phyloP scores from a whole-genome alignment of 2,888 invertebrate genomes.

The Lepidocyrtinus sp. region DNA sequence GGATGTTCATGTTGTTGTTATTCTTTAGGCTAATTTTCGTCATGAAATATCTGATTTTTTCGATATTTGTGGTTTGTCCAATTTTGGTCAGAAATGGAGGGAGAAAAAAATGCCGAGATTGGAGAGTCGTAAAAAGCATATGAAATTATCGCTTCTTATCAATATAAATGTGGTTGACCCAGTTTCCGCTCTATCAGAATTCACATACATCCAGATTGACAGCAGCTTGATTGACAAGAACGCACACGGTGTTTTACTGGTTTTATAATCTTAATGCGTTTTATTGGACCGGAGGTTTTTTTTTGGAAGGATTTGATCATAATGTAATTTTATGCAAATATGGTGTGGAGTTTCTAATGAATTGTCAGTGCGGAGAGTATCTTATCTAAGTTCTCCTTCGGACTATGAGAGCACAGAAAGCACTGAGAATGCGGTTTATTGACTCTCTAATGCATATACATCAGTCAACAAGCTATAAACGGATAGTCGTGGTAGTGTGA shows the following conservation, averaged over 20 bases:
- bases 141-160: conserved; percentile 27
- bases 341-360: conserved; percentile 5
- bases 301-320: conserved; percentile 10
- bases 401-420: background rate
- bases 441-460: background rate
- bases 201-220: background rate
- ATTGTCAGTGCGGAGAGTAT: too few relatives aligned
- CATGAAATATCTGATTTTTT: too few relatives aligned
- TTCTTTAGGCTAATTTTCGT: too few relatives aligned
- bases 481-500: too few relatives aligned
- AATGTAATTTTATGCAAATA: background rate
- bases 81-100: too few relatives aligned
- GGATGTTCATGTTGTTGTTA: too few relatives aligned
- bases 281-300: background rate
- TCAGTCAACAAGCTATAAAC: too few relatives aligned
- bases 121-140: background rate
- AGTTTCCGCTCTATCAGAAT: conserved; percentile 2
- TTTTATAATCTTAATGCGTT: background rate
- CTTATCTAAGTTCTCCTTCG: background rate
- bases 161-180: conserved; percentile 39
- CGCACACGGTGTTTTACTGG: background rate
- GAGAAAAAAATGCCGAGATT: too few relatives aligned
- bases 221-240: background rate
- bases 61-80: too few relatives aligned
- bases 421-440: conserved; percentile 10